These are phyloP conservation scores for Eucera pruinosa DNA, from an alignment of 2,888 invertebrate genomes.

Conservation along the genomic window DNA sequence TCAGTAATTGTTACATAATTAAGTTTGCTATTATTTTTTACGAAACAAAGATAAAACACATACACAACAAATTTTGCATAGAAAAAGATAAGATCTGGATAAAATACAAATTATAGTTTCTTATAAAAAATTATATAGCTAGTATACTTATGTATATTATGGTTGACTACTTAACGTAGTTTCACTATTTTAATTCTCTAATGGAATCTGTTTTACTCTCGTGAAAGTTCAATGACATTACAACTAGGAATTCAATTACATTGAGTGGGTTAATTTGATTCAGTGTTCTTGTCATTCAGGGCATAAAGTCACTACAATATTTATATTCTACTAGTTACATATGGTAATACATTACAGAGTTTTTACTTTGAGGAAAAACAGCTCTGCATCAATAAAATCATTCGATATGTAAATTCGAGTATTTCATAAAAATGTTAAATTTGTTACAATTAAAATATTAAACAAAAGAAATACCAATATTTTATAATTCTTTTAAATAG, in stretches of 20 bases:
- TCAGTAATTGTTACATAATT: background rate
- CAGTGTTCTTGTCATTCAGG: slow-evolving; percentile 5
- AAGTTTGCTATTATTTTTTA: background rate
- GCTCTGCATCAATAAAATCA: background rate
- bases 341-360: background rate
- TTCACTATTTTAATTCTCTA: no score
- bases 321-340: background rate
- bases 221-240: slow-evolving; percentile 23
- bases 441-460: background rate
- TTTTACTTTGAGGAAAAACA: background rate
- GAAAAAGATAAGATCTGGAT: no score
- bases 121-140: no score
- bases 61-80: no score
- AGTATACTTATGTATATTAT: no score
- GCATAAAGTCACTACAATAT: slow-evolving; percentile 13
- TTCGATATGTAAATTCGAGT: background rate
- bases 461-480: no score
- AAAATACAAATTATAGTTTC: no score
- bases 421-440: background rate
- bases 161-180: no score
- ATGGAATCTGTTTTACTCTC: background rate
- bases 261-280: slow-evolving; percentile 25
- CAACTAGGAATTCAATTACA: slow-evolving; percentile 10
- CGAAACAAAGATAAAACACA: background rate
- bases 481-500: no score